phyloP scores from a whole-genome alignment of 2,888 invertebrate species.

The Pedicia rivosa region DNA sequence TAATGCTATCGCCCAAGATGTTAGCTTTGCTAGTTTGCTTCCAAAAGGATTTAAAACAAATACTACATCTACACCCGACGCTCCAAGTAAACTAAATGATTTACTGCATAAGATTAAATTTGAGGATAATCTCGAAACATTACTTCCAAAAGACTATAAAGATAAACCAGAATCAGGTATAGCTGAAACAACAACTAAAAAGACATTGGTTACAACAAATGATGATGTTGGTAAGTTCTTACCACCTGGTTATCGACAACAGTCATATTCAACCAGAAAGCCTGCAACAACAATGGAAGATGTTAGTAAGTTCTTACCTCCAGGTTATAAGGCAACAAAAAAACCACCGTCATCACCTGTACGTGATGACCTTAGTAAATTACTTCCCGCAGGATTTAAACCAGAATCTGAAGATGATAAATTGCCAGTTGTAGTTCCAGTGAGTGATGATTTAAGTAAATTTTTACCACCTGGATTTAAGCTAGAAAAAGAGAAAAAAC shows the following conservation, averaged over 20 bases:
- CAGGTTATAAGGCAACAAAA: slow-evolving; percentile 33
- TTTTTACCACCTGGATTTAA: slow-evolving; percentile 48
- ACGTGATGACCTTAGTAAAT: slow-evolving; percentile 34
- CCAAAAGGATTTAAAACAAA: slow-evolving; percentile 46
- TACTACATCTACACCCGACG: slow-evolving; percentile 23
- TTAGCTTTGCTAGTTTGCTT: slow-evolving; percentile 31
- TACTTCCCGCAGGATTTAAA: slow-evolving; percentile 37
- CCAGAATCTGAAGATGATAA: not conserved
- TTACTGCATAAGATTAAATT: slow-evolving; percentile 24
- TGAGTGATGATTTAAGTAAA: slow-evolving; percentile 37
- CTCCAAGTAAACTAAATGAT: slow-evolving; percentile 17
- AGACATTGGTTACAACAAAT: slow-evolving; percentile 12
- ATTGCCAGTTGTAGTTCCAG: slow-evolving; percentile 1
- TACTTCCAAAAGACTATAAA: slow-evolving; percentile 52
- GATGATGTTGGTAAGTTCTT: slow-evolving; percentile 38
- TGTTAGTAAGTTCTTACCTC: slow-evolving; percentile 35
- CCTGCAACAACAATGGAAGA: slow-evolving; percentile 15
- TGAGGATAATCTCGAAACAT: slow-evolving; percentile 24
- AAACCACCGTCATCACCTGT: slow-evolving; percentile 13
- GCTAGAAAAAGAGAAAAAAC: slow-evolving; percentile 18
- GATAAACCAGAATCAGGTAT: slow-evolving; percentile 23
- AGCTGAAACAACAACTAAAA: slow-evolving; percentile 22
- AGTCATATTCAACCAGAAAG: slow-evolving; percentile 25
- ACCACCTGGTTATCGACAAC: slow-evolving; percentile 38
- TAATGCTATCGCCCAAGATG: slow-evolving; percentile 36